Conservation (phyloP, 2,797 vertebrate genomes). For the Fratercula arctica region DNA sequence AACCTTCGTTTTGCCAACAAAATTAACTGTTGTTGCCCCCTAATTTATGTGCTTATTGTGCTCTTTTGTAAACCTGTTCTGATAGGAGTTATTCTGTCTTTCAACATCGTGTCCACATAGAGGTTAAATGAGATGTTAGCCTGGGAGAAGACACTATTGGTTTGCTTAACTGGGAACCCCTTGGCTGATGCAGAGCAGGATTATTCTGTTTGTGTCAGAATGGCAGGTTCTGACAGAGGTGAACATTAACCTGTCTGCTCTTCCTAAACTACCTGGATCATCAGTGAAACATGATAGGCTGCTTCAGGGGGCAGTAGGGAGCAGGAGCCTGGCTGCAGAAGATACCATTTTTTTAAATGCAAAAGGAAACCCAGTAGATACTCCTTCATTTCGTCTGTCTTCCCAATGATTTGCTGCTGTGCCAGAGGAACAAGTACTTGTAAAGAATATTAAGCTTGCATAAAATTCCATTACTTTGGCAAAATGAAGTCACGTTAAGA, state of each 20-base stretch:
- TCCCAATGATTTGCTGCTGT: background rate
- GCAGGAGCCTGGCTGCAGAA: background rate
- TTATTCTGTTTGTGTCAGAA: background rate
- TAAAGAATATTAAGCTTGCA: conserved; percentile 2
- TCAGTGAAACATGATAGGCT: background rate
- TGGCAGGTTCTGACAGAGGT: background rate
- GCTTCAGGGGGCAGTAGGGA: background rate
- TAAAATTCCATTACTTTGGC: conserved; percentile 12
- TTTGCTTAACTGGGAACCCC: background rate
- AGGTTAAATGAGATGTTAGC: background rate
- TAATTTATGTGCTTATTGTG: background rate
- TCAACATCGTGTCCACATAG: background rate
- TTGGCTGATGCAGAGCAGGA: background rate
- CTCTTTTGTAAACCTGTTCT: background rate
- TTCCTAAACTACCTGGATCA: background rate
- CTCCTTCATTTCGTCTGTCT: background rate
- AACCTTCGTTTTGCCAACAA: background rate
- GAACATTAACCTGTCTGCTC: background rate
- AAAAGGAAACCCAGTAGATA: background rate
- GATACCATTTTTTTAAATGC: background rate
- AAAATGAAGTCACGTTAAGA: background rate
- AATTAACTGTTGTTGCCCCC: background rate
- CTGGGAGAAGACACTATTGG: background rate
- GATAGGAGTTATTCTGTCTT: background rate
- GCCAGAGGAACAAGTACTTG: background rate